Conservation (phyloP, 2,888 invertebrate species). For the Polydrusus cervinus region DNA sequence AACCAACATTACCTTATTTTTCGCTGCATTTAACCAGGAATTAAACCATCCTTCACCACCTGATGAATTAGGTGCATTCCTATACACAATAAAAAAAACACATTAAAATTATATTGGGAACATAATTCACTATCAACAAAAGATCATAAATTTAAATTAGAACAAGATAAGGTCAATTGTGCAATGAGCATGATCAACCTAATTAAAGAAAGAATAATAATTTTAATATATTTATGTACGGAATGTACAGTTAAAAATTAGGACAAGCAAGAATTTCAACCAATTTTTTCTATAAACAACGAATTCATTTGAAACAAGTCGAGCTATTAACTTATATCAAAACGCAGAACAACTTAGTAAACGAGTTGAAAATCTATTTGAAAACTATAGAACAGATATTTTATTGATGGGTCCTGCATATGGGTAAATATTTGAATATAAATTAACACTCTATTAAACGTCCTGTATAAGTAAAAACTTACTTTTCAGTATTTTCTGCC, state of each 20-base stretch:
- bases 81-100: slow-evolving; percentile 58
- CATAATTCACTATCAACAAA: slow-evolving; percentile 27
- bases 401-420: slow-evolving; percentile 20
- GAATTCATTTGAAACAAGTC: not conserved
- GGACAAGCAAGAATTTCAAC: not conserved
- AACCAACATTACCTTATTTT: slow-evolving; percentile 69
- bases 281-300: not conserved
- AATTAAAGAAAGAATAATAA: slow-evolving; percentile 1
- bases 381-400: not conserved
- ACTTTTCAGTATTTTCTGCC: slow-evolving; percentile 56
- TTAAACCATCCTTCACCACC: slow-evolving; percentile 68
- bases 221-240: too few species aligned
- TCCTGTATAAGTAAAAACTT: slow-evolving; percentile 10
- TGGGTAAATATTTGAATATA: slow-evolving; percentile 32
- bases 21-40: slow-evolving; percentile 70
- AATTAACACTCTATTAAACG: not conserved
- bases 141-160: slow-evolving; percentile 23
- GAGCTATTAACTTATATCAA: too few species aligned
- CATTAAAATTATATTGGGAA: slow-evolving; percentile 17
- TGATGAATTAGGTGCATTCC: slow-evolving; percentile 50
- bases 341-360: too few species aligned
- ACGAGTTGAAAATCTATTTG: too few species aligned
- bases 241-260: not conserved
- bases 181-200: not conserved
- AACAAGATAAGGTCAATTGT: slow-evolving; percentile 35